Conservation (phyloP, 2,888 invertebrate genomes). For the Amblyjoppa fuscipennis region DNA sequence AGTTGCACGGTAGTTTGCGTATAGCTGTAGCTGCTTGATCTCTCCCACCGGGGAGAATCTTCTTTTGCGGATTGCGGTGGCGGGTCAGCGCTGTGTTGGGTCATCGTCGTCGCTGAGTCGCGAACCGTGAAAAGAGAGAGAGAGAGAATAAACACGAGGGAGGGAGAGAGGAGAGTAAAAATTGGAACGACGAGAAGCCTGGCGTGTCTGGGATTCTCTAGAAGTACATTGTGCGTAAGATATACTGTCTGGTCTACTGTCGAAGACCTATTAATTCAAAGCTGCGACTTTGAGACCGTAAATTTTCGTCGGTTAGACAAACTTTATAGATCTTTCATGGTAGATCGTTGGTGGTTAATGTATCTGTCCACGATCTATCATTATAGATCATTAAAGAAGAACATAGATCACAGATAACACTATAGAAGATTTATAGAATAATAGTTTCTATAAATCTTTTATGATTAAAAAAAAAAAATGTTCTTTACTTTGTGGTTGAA, state of each 20-base stretch:
- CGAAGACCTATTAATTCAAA: neutral
- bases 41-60: conserved; percentile 16
- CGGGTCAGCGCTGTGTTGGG: conserved; percentile 52
- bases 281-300: neutral
- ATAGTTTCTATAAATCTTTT: neutral
- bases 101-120: conserved; percentile 50
- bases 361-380: no score
- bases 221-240: conserved; percentile 17
- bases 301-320: neutral
- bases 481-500: neutral
- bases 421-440: no score
- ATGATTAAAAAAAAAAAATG: neutral
- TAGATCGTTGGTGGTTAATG: neutral
- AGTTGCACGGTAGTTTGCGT: conserved; percentile 13
- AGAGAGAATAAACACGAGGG: conserved; percentile 26
- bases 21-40: neutral
- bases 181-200: conserved; percentile 52
- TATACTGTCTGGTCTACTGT: neutral
- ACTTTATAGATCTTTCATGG: neutral
- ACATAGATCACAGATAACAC: no score
- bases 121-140: conserved; percentile 32
- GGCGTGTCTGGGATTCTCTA: conserved; percentile 46
- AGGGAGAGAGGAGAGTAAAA: conserved; percentile 24
- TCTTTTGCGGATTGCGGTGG: conserved; percentile 38
- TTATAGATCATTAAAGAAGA: no score